These are phyloP conservation scores for Rhagium mordax DNA, from an alignment of 2,888 invertebrate species.

Conservation along the genomic window DNA sequence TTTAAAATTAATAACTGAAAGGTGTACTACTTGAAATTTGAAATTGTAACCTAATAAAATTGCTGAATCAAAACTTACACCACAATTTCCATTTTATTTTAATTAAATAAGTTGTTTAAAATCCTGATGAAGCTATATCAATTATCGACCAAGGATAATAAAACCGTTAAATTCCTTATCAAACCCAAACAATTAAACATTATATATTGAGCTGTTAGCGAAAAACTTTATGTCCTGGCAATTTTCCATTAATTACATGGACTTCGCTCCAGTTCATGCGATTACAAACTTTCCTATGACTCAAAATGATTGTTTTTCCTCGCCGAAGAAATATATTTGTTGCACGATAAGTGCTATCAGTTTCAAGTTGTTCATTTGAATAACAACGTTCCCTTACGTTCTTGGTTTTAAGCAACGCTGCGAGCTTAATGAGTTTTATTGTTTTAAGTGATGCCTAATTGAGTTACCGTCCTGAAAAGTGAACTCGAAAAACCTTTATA, in stretches of 20 bases:
- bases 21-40: no score
- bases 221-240: slow-evolving; percentile 18
- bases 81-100: background rate
- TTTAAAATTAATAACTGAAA: no score
- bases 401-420: slow-evolving; percentile 9
- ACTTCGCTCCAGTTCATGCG: slow-evolving; percentile 4
- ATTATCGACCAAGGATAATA: slow-evolving; percentile 20
- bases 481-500: slow-evolving; percentile 4
- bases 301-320: slow-evolving; percentile 8
- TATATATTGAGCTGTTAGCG: slow-evolving; percentile 20
- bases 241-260: slow-evolving; percentile 1
- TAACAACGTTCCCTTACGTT: background rate
- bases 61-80: no score
- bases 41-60: no score
- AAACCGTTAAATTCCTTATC: slow-evolving; percentile 33
- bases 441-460: slow-evolving; percentile 12
- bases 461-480: slow-evolving; percentile 10
- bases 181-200: slow-evolving; percentile 25
- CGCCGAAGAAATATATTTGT: slow-evolving; percentile 3
- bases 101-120: slow-evolving; percentile 8
- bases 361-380: slow-evolving; percentile 2
- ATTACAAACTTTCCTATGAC: background rate
- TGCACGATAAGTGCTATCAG: background rate
- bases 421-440: slow-evolving; percentile 27
- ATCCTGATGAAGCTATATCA: slow-evolving; percentile 19